A percentile compares a stretch with the other conserved stretches of the same genome.
phyloP scores from a whole-genome alignment of 2,888 invertebrate species.

The Acleris holmiana region DNA sequence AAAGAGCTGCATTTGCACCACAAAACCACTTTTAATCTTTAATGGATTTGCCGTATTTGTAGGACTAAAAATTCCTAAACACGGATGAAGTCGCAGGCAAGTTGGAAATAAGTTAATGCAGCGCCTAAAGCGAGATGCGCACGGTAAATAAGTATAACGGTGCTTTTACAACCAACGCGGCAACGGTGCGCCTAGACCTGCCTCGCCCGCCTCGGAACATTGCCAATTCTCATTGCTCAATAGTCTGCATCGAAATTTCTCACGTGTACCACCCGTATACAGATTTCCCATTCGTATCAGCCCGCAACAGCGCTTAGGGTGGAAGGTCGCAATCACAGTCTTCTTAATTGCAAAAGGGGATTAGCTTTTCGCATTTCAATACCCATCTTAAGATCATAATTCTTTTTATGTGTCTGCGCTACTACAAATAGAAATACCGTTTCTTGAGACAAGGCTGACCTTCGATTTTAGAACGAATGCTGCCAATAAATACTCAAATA shows the following conservation, averaged over 20 bases:
- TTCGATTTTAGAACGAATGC: slow-evolving; percentile 17
- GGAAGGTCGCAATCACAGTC: slow-evolving; percentile 45
- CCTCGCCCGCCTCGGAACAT: slow-evolving; percentile 74
- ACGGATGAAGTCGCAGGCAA: too few relatives aligned
- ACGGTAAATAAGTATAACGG: slow-evolving; percentile 83
- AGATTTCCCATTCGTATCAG: slow-evolving; percentile 66
- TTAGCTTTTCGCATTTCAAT: slow-evolving; percentile 38
- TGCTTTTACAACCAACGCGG: slow-evolving; percentile 76
- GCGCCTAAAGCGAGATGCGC: slow-evolving; percentile 78
- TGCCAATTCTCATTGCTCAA: slow-evolving; percentile 81
- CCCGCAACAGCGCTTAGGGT: slow-evolving; percentile 42
- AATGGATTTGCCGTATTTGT: too few relatives aligned
- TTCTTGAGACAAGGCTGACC: slow-evolving; percentile 26
- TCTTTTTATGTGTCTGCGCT: slow-evolving; percentile 30
- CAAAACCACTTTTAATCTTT: too few relatives aligned
- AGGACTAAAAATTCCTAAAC: too few relatives aligned
- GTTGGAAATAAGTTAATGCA: slow-evolving; percentile 68
- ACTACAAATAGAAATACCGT: slow-evolving; percentile 23
- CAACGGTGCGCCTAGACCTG: slow-evolving; percentile 53
- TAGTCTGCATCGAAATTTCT: slow-evolving; percentile 78
- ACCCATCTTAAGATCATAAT: slow-evolving; percentile 22
- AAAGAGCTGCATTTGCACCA: too few relatives aligned
- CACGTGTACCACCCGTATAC: slow-evolving; percentile 62
- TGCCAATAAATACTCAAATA: slow-evolving; percentile 13
- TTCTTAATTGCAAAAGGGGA: slow-evolving; percentile 51